A percentile compares a stretch with the other conserved stretches of the same genome.
These are phyloP conservation scores for Listrodromus nycthemerus DNA, from an alignment of 2,888 invertebrate species.

Conservation along the genomic window DNA sequence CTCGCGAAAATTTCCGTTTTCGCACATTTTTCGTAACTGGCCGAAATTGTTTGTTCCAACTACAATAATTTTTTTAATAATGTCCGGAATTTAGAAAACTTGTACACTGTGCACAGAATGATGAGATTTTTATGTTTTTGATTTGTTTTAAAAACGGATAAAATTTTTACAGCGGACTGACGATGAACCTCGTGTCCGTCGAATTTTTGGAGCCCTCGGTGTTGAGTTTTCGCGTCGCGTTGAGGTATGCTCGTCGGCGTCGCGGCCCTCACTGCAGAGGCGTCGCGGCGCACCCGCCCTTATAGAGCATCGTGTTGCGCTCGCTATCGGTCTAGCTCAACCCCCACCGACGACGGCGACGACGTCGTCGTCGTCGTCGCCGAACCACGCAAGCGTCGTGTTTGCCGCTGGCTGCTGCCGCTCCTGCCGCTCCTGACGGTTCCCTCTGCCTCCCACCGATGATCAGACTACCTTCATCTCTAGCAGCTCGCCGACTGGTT, in stretches of 20 bases:
- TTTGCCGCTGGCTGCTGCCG: slow-evolving; percentile 37
- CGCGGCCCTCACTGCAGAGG: slow-evolving; percentile 83
- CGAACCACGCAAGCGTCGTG: slow-evolving; percentile 53
- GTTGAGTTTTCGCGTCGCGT: slow-evolving; percentile 24
- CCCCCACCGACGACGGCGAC: slow-evolving; percentile 43
- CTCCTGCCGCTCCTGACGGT: slow-evolving; percentile 6
- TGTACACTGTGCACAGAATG: slow-evolving; percentile 33
- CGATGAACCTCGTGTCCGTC: slow-evolving; percentile 65
- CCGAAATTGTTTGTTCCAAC: background rate
- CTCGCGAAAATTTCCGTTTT: slow-evolving; percentile 12
- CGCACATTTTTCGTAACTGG: background rate
- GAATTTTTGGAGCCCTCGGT: slow-evolving; percentile 12
- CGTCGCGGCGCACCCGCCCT: slow-evolving; percentile 83
- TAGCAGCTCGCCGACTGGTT: slow-evolving; percentile 24
- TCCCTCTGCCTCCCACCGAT: background rate
- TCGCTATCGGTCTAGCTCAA: slow-evolving; percentile 68
- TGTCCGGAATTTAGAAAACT: background rate
- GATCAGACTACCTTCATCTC: slow-evolving; percentile 36
- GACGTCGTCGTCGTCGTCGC: slow-evolving; percentile 5
- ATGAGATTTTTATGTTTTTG: background rate
- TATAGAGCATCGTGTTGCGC: slow-evolving; percentile 82
- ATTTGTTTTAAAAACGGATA: background rate
- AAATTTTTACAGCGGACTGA: background rate
- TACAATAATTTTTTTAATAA: background rate
- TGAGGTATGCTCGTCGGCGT: slow-evolving; percentile 74